These are phyloP conservation scores for Ellobius talpinus DNA, from an alignment of 2,113 vertebrate species.

Conservation along the genomic window DNA sequence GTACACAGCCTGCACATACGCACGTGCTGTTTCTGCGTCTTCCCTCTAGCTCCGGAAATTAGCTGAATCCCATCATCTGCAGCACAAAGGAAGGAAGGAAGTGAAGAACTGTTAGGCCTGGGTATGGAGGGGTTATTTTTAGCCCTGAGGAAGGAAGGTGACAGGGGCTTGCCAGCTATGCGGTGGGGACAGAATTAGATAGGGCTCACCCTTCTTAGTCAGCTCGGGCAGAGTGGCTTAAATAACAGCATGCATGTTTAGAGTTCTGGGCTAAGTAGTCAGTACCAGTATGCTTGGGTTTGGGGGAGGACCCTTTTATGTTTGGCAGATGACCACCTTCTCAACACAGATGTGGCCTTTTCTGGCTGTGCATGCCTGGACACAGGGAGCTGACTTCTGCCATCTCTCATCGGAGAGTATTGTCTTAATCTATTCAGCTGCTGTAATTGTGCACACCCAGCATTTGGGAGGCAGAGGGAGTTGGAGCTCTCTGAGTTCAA, in stretches of 20 bases:
- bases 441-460: neutral
- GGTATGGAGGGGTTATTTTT: conserved; percentile 74
- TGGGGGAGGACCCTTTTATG: neutral
- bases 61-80: conserved; percentile 46
- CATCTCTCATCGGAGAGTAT: neutral
- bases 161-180: neutral
- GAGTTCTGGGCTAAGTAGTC: neutral
- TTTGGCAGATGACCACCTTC: neutral
- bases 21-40: neutral
- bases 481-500: neutral
- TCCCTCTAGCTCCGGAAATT: neutral
- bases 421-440: neutral
- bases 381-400: neutral
- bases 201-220: neutral
- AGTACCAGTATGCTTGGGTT: neutral
- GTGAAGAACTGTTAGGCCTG: neutral
- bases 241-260: neutral
- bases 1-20: neutral
- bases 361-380: neutral
- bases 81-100: conserved; percentile 41
- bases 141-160: conserved; percentile 34
- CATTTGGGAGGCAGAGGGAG: neutral
- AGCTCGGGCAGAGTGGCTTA: neutral
- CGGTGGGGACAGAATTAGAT: neutral
- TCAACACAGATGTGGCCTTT: neutral